Percentiles rank a stretch among this genome's conserved stretches.
phyloP scores from a whole-genome alignment of 37 sponge, comb jelly and placozoan species.

The Cliona cf. orientalis region DNA sequence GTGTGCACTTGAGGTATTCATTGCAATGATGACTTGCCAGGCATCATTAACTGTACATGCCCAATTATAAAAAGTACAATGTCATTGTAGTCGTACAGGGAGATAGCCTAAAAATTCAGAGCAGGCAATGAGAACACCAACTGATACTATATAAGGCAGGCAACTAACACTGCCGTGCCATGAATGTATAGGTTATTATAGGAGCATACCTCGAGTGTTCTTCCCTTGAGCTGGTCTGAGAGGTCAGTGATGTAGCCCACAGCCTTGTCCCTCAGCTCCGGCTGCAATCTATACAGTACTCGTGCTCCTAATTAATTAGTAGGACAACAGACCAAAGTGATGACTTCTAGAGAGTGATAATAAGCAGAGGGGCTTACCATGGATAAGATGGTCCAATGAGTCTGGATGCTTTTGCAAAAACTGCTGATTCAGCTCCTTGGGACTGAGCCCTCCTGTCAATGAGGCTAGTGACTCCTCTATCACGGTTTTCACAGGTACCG shows the following conservation, averaged over 20 bases:
- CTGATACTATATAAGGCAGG: no score
- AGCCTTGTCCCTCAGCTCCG: constrained; percentile 42
- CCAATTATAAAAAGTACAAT: no score
- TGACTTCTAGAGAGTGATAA: not conserved
- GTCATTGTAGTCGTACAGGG: no score
- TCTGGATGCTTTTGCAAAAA: constrained; percentile 60
- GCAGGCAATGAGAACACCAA: no score
- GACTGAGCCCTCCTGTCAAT: constrained; percentile 44
- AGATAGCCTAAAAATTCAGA: no score
- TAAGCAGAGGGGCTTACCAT: constrained; percentile 46
- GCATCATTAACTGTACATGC: no score
- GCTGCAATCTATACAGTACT: constrained; percentile 60
- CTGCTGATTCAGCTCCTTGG: constrained; percentile 53
- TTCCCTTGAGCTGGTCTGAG: constrained; percentile 32
- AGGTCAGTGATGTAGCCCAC: constrained; percentile 51
- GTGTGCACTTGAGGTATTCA: no score
- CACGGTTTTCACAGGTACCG: constrained; percentile 47
- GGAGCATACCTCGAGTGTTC: constrained; percentile 48
- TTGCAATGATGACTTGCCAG: no score
- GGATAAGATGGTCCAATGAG: constrained; percentile 77
- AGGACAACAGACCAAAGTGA: not conserved
- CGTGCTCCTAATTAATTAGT: constrained; percentile 54
- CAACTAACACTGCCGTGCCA: no score
- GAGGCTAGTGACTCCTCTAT: constrained; percentile 47
- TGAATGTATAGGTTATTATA: no score